Evolutionary conservation across 2,888 invertebrate genomes (phyloP).

Genomic region (Ochropleura leucogaster): DNA sequence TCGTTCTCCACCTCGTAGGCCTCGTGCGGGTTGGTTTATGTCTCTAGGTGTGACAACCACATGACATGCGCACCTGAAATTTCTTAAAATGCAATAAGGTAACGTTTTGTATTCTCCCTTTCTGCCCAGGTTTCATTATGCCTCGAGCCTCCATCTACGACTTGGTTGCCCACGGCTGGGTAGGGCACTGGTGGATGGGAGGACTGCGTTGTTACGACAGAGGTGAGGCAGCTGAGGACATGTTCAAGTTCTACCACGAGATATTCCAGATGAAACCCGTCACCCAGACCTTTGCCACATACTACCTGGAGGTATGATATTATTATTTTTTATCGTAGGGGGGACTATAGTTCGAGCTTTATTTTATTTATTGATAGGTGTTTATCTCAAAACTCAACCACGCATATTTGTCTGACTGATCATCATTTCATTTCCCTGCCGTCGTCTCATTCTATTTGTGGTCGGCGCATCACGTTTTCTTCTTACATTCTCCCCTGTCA

Average conservation of each 20-base stretch:
- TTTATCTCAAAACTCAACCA: too few relatives aligned
- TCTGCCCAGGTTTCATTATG: slow-evolving; percentile 76
- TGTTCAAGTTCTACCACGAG: slow-evolving; percentile 85
- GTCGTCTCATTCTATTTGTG: too few relatives aligned
- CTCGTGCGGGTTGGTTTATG: not conserved
- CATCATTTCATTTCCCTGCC: too few relatives aligned
- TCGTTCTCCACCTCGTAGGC: not conserved
- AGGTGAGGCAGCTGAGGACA: slow-evolving; percentile 75
- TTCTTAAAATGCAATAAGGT: not conserved
- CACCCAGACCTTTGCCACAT: slow-evolving; percentile 70
- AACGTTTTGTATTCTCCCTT: not conserved
- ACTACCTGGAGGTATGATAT: slow-evolving; percentile 76
- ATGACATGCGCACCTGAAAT: not conserved
- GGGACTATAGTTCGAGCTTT: too few relatives aligned
- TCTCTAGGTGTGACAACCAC: too few relatives aligned
- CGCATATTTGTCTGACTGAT: too few relatives aligned
- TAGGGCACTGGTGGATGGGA: slow-evolving; percentile 87
- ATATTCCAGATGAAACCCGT: slow-evolving; percentile 77
- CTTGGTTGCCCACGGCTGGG: slow-evolving; percentile 75
- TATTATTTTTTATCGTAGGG: not conserved
- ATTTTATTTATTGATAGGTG: too few relatives aligned
- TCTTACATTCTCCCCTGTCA: too few relatives aligned
- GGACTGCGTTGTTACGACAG: slow-evolving; percentile 83
- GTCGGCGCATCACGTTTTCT: too few relatives aligned
- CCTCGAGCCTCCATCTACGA: slow-evolving; percentile 75